A percentile compares a stretch with the other conserved stretches of the same genome.
Evolutionary conservation across 2,888 invertebrate species (phyloP).

Genomic region (Andrena chrysosceles): DNA sequence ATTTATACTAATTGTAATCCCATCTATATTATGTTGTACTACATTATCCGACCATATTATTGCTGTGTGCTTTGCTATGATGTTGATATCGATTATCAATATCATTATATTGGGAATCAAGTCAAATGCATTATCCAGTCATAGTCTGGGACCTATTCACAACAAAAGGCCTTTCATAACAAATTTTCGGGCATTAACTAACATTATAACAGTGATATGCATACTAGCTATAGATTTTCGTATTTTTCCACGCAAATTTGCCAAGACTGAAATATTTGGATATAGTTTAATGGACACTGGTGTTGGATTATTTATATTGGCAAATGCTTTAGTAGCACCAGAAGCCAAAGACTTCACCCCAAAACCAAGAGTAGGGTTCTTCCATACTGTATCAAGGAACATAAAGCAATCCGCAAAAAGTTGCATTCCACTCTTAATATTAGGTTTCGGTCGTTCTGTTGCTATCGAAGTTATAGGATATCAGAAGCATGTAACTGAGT

Average conservation of each 20-base stretch:
- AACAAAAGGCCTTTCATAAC: constrained; percentile 86
- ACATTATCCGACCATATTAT: constrained; percentile 76
- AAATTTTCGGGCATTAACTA: constrained; percentile 89
- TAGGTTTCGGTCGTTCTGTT: constrained; percentile 89
- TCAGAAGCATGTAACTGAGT: constrained; percentile 95
- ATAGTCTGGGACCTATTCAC: constrained; percentile 12
- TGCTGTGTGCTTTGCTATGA: constrained; percentile 70
- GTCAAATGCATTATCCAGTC: constrained; percentile 12
- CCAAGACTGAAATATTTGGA: constrained; percentile 95
- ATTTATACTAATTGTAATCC: constrained; percentile 78
- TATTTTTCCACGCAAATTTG: constrained; percentile 93
- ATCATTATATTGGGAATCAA: constrained; percentile 67
- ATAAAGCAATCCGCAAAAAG: constrained; percentile 79
- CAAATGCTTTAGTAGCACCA: constrained; percentile 91
- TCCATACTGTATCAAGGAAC: constrained; percentile 67
- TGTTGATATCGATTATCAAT: constrained; percentile 71
- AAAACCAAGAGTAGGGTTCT: constrained; percentile 51
- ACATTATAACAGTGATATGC: constrained; percentile 91
- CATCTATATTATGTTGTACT: constrained; percentile 81
- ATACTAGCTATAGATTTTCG: constrained; percentile 98
- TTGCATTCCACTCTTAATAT: constrained; percentile 85
- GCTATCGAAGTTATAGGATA: constrained; percentile 90
- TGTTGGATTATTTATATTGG: constrained; percentile 94
- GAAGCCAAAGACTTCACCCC: constrained; percentile 84
- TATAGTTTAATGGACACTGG: constrained; percentile 98